Conservation (phyloP, 1,140 invertebrate genomes). For the Pentalonia nigronervosa region DNA sequence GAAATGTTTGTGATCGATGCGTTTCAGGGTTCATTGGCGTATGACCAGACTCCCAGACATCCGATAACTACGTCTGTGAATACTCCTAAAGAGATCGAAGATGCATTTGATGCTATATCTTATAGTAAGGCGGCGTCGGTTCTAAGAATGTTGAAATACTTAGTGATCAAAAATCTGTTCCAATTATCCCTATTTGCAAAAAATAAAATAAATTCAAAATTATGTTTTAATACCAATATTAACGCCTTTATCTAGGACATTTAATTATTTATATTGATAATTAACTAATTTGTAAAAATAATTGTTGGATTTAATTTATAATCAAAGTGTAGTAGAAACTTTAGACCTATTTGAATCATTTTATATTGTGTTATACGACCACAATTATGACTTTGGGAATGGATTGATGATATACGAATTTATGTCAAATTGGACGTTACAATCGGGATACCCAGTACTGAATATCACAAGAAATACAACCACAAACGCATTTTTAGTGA, state of each 20-base stretch:
- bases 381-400: background rate
- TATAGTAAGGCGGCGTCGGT: slow-evolving; percentile 22
- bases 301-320: background rate
- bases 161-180: background rate
- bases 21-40: background rate
- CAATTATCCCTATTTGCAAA: too few species aligned
- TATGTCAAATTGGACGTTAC: slow-evolving; percentile 77
- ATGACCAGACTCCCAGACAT: slow-evolving; percentile 24
- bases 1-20: slow-evolving; percentile 6
- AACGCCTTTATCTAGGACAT: too few species aligned
- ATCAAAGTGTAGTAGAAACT: background rate
- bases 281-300: background rate
- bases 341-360: background rate
- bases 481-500: background rate
- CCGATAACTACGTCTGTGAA: slow-evolving; percentile 16
- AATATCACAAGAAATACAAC: slow-evolving; percentile 66
- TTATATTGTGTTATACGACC: background rate
- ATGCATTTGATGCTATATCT: background rate
- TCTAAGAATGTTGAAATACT: background rate
- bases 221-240: too few species aligned
- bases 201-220: too few species aligned
- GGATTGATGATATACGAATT: slow-evolving; percentile 62
- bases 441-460: slow-evolving; percentile 78
- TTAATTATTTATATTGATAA: too few species aligned
- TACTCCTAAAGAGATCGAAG: background rate